phyloP scores from a whole-genome alignment of 2,113 vertebrate species.

The Erinaceus europaeus region DNA sequence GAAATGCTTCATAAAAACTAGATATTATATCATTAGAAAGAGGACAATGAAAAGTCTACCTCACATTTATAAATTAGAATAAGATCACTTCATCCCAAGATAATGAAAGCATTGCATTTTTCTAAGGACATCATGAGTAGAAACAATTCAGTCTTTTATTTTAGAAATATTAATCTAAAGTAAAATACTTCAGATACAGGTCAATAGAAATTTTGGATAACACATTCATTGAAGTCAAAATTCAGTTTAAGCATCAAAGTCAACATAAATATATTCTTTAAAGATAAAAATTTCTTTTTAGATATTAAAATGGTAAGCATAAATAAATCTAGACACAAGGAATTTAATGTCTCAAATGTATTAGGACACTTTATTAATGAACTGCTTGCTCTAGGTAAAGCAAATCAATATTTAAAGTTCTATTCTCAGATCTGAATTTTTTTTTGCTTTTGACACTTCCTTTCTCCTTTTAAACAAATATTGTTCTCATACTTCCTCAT shows the following conservation, averaged over 20 bases:
- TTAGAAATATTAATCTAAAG: neutral
- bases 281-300: neutral
- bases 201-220: conserved; percentile 18
- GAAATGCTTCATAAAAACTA: neutral
- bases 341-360: neutral
- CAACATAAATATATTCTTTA: neutral
- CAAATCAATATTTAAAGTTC: neutral
- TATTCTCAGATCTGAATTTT: neutral
- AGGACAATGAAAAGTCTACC: neutral
- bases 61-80: conserved; percentile 20
- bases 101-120: neutral
- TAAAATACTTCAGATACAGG: neutral
- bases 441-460: neutral
- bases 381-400: neutral
- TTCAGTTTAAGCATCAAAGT: neutral
- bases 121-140: neutral
- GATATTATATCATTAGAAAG: neutral
- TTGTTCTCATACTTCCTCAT: no score
- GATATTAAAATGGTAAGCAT: neutral
- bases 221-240: conserved; percentile 18
- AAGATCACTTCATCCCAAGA: neutral
- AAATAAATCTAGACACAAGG: neutral
- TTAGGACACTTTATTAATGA: neutral
- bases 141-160: neutral
- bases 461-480: no score